Base-by-base conservation (phyloP, 2,888 invertebrate species). In the Drosophila anomelani region DNA sequence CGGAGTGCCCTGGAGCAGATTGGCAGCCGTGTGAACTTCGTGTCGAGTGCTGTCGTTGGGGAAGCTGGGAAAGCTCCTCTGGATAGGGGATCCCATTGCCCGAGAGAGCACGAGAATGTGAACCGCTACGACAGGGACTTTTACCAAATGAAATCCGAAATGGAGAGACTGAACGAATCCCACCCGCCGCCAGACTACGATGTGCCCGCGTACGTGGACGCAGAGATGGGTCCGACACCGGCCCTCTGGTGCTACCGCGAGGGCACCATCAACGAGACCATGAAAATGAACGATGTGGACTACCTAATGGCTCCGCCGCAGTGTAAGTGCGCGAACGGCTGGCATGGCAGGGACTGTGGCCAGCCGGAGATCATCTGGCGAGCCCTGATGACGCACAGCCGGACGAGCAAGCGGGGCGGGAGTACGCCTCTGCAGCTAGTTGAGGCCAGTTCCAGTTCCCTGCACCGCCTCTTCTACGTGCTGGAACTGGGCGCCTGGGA, bases 301-400 rank as follows among this genome's bases (percentile, higher is more conserved):
- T 84, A 88, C 49, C 47, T 85, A 8, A 62, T 80, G 74, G 73
- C 73, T 0, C 84, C 82, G 39, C 61, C 75, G 13, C 92, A 92
- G 80, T 95, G 95, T 78, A 91, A 93, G 17, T 95, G 95, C 83
- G 91, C 93, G 59, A 93, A 92, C n/a, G 94, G 94, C 36, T 95
- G 95, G 94, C 95, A 95, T 88, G 95, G 95, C 3, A 92, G 92
- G 10, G 95, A 95, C 79, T 95, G 95, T 83, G 94, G 95, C 1
- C 94, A 95, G 80, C 95, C 95, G 5, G 95, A 95, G 90, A 94
- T 95, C 12, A 94, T 95, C 15, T 95, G 95, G 95, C 93, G 95
- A 47, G 94, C 95, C 1, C 93, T 95, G 70, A 93, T 95, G 91
- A 94, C 94, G 3, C 75, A 88, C 59, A 76, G 68, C n/a, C 75